phyloP scores from a whole-genome alignment of 2,888 invertebrate genomes.

The Hemithea aestivaria region DNA sequence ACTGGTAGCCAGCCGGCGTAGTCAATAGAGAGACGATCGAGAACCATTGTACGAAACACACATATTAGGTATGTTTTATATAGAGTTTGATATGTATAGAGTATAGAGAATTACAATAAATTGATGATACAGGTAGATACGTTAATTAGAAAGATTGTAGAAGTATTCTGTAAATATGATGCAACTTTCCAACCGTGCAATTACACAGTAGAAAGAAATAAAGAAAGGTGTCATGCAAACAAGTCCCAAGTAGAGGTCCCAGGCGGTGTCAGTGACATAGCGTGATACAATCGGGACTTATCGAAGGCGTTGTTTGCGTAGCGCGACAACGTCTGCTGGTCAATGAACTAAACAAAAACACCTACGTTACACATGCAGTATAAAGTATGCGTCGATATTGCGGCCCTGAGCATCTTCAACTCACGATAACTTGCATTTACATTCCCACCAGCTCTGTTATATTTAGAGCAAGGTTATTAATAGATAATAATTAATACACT shows the following conservation, averaged over 20 bases:
- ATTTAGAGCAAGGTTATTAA: too few species aligned
- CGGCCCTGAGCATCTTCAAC: slow-evolving; percentile 6
- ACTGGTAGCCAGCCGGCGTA: slow-evolving; percentile 7
- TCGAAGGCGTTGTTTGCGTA: slow-evolving; percentile 73
- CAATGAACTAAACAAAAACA: slow-evolving; percentile 77
- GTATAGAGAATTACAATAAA: too few species aligned
- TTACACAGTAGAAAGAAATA: neutral
- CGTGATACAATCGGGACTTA: slow-evolving; percentile 71
- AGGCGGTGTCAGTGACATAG: slow-evolving; percentile 61
- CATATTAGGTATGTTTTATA: slow-evolving; percentile 1
- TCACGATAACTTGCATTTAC: neutral
- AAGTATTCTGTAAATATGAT: too few species aligned
- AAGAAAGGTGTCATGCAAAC: slow-evolving; percentile 24
- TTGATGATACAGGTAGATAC: too few species aligned
- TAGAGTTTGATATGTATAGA: too few species aligned
- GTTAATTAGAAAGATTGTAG: too few species aligned
- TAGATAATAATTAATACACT: too few species aligned
- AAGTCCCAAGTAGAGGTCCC: slow-evolving; percentile 13
- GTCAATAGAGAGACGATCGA: slow-evolving; percentile 11
- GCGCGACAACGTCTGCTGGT: slow-evolving; percentile 63
- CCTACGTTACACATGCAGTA: slow-evolving; percentile 50
- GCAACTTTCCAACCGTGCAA: too few species aligned
- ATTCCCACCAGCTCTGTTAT: neutral
- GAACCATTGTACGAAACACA: slow-evolving; percentile 5
- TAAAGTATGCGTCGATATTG: slow-evolving; percentile 20